These are phyloP conservation scores for Leucoraja erinaceus DNA, from an alignment of 2,113 vertebrate genomes.

Conservation along the genomic window DNA sequence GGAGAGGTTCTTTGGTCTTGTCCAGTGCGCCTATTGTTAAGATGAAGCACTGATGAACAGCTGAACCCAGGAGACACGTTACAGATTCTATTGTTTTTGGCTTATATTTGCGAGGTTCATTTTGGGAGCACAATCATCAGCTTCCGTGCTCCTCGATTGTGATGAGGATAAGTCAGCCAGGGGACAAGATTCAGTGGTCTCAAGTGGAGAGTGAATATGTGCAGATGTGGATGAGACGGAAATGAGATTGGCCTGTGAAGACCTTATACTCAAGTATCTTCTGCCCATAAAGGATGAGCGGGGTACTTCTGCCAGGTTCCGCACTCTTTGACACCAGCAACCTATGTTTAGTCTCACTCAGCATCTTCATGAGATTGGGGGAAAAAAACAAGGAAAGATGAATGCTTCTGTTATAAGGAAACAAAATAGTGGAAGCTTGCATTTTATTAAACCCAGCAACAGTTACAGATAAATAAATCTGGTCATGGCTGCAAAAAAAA, in stretches of 20 bases:
- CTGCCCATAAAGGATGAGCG: neutral
- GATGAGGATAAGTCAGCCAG: neutral
- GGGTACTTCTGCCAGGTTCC: neutral
- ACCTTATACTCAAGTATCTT: neutral
- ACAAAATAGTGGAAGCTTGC: neutral
- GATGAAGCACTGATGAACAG: neutral
- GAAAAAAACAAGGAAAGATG: neutral
- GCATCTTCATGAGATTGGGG: neutral
- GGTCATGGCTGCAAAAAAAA: neutral
- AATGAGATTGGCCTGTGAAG: neutral
- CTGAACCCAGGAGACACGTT: neutral
- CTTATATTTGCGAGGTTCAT: neutral
- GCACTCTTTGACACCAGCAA: neutral
- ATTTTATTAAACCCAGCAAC: neutral
- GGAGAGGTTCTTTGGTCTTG: neutral
- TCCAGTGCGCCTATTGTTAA: neutral
- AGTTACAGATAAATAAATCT: conserved; percentile 33
- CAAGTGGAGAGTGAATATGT: neutral
- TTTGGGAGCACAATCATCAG: neutral
- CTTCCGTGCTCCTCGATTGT: too few relatives aligned
- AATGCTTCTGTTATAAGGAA: neutral
- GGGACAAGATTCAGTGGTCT: neutral
- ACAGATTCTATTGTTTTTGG: conserved; percentile 4
- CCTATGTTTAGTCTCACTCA: neutral
- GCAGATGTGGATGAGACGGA: neutral